phyloP scores from a whole-genome alignment of 2,113 vertebrate genomes.

The Toxotes jaculatrix region DNA sequence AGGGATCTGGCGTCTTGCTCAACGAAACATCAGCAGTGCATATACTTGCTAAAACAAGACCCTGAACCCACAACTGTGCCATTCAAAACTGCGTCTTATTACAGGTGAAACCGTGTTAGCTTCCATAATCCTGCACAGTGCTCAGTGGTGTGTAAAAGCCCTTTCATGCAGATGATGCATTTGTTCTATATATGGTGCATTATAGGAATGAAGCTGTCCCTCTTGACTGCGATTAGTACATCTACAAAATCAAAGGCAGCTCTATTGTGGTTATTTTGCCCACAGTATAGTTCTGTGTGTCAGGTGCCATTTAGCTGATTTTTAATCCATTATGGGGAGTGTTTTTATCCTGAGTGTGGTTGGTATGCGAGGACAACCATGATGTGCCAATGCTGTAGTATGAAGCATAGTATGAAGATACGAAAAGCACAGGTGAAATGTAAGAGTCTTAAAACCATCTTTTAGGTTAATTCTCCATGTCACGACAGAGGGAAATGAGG shows the following conservation, averaged over 20 bases:
- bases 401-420: no score
- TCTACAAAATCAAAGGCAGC: slow-evolving; percentile 13
- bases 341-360: slow-evolving; percentile 3
- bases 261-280: not conserved
- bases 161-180: slow-evolving; percentile 19
- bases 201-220: slow-evolving; percentile 16
- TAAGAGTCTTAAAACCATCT: no score
- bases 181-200: slow-evolving; percentile 32
- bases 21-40: not conserved
- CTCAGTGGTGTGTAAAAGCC: slow-evolving; percentile 26
- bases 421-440: not conserved
- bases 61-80: not conserved
- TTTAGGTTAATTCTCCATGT: no score
- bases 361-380: not conserved
- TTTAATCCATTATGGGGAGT: slow-evolving; percentile 27
- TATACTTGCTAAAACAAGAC: not conserved
- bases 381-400: not conserved
- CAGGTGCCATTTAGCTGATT: slow-evolving; percentile 5
- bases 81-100: not conserved
- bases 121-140: slow-evolving; percentile 18
- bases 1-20: not conserved
- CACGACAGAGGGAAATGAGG: no score
- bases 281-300: not conserved
- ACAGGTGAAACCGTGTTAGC: not conserved
- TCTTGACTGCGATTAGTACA: not conserved